Percentiles rank a stretch among this genome's conserved stretches.
phyloP scores from a whole-genome alignment of 2,888 invertebrate species.

The Caenorhabditis virilis region DNA sequence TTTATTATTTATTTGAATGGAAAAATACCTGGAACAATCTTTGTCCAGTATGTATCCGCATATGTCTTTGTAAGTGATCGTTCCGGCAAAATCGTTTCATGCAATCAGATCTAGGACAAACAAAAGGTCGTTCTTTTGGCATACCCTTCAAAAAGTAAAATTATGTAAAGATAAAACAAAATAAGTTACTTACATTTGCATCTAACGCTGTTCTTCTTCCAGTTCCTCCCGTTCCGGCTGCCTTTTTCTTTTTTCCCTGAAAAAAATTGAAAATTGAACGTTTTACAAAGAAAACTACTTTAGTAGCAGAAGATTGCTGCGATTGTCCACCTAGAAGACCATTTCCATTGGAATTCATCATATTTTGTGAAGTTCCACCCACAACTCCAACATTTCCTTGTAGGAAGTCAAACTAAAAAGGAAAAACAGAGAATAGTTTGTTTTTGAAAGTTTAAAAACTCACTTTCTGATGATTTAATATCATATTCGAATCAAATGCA shows the following conservation, averaged over 20 bases:
- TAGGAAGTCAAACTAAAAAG: slow-evolving; percentile 1
- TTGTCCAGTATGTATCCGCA: slow-evolving; percentile 36
- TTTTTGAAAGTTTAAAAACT: neutral
- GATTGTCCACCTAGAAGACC: neutral
- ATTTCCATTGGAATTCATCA: slow-evolving; percentile 1
- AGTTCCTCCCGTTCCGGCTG: too few relatives aligned
- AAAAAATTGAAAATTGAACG: too few relatives aligned
- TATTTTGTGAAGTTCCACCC: neutral
- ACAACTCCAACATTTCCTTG: neutral
- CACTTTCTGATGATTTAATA: slow-evolving; percentile 14
- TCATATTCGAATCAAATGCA: slow-evolving; percentile 9
- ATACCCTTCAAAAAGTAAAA: slow-evolving; percentile 20
- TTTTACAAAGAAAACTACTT: too few relatives aligned
- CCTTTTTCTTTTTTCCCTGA: too few relatives aligned
- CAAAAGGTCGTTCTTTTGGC: slow-evolving; percentile 37
- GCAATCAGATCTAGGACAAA: slow-evolving; percentile 23
- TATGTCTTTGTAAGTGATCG: slow-evolving; percentile 35
- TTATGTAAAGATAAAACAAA: neutral
- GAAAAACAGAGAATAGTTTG: neutral
- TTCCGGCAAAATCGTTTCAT: slow-evolving; percentile 30
- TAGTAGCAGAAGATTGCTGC: too few relatives aligned
- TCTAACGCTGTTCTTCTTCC: slow-evolving; percentile 31
- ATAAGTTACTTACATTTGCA: slow-evolving; percentile 21
- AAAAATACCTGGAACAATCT: slow-evolving; percentile 16
- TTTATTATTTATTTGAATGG: neutral